phyloP scores from a whole-genome alignment of 2,113 vertebrate species.

The Todiramphus chloris region DNA sequence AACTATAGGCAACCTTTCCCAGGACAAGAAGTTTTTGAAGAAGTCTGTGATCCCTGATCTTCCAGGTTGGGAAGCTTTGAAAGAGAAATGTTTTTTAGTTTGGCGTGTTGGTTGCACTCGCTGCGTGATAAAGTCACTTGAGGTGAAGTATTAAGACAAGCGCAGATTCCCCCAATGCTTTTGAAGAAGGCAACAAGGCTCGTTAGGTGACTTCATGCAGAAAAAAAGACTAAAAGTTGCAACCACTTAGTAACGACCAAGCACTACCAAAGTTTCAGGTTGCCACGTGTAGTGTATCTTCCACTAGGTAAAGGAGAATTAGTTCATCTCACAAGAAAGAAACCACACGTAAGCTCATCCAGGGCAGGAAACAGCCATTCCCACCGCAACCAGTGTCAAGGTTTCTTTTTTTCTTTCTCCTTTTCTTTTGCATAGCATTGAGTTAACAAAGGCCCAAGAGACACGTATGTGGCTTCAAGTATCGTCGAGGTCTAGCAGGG shows the following conservation, averaged over 20 bases:
- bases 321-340: constrained; percentile 3
- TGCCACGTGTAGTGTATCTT: neutral
- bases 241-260: neutral
- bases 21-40: constrained; percentile 36
- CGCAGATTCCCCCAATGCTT: neutral
- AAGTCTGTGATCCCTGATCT: constrained; percentile 11
- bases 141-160: constrained; percentile 12
- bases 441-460: constrained; percentile 22
- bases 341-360: constrained; percentile 22
- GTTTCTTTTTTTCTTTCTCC: constrained; percentile 51
- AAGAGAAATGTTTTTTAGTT: neutral
- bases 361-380: constrained; percentile 45
- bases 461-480: constrained; percentile 16
- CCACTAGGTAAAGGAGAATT: neutral
- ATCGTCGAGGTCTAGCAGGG: neutral
- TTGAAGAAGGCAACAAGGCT: neutral
- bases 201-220: neutral
- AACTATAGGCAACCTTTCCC: constrained; percentile 77
- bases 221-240: neutral
- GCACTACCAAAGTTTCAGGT: neutral
- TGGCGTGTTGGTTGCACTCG: neutral
- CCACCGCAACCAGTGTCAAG: neutral
- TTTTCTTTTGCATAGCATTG: constrained; percentile 70
- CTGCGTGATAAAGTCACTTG: neutral
- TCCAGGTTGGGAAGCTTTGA: constrained; percentile 24